These are phyloP conservation scores for Lutraria rhynchaena DNA, from an alignment of 1,140 invertebrate genomes.

Conservation along the genomic window DNA sequence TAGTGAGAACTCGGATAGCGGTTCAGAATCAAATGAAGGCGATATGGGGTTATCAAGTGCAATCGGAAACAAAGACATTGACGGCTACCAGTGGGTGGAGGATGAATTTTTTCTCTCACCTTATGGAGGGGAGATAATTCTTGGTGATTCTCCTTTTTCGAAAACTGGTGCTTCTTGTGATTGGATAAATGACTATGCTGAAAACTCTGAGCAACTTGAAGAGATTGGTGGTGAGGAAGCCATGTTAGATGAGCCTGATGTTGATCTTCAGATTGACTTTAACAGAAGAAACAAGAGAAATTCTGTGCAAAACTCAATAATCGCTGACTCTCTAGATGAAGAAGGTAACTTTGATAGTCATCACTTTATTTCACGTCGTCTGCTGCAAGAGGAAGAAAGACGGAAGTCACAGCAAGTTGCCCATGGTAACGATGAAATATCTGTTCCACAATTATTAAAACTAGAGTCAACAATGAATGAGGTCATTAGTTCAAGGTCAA, in stretches of 20 bases:
- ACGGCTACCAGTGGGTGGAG: constrained; percentile 77
- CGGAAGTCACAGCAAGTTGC: background rate
- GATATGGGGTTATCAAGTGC: constrained; percentile 49
- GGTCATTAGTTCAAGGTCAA: constrained; percentile 2
- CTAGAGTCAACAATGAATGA: constrained; percentile 21
- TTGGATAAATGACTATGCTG: constrained; percentile 69
- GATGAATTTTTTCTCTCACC: constrained; percentile 76
- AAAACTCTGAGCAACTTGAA: constrained; percentile 19
- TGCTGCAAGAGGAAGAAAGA: constrained; percentile 40
- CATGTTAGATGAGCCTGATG: constrained; percentile 23
- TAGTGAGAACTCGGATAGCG: constrained; percentile 68
- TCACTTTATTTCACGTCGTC: constrained; percentile 40
- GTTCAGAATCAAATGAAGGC: constrained; percentile 66
- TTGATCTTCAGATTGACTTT: constrained; percentile 16
- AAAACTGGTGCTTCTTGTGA: constrained; percentile 67
- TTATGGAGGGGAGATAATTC: constrained; percentile 73
- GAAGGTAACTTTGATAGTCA: constrained; percentile 52
- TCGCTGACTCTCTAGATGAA: constrained; percentile 36
- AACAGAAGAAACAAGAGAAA: constrained; percentile 8
- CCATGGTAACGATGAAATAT: background rate
- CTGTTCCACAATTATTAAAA: constrained; percentile 12
- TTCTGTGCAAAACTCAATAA: constrained; percentile 27
- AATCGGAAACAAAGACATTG: constrained; percentile 64
- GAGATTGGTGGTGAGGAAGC: constrained; percentile 47
- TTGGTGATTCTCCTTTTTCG: constrained; percentile 70